A percentile compares a stretch with the other conserved stretches of the same genome.
Evolutionary conservation across 2,888 invertebrate genomes (phyloP).

Genomic region (Thelaira solivaga): DNA sequence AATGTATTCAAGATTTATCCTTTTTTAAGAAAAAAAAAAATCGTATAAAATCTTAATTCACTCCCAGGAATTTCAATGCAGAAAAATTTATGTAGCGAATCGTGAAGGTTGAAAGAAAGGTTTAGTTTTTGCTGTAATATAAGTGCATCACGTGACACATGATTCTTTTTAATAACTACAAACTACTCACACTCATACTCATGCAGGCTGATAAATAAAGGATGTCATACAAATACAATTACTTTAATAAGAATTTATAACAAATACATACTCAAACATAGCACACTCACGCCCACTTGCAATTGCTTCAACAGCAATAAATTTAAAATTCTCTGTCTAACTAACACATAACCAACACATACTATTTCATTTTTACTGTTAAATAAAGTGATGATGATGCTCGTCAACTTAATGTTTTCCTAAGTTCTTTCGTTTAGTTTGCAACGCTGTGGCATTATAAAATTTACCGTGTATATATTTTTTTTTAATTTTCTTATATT

Average conservation of each 20-base stretch:
- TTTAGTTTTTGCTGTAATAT: conserved; percentile 18
- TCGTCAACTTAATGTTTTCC: background rate
- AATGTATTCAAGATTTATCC: too few species aligned
- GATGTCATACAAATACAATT: background rate
- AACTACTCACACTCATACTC: background rate
- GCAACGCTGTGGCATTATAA: conserved; percentile 1
- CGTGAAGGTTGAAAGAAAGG: conserved; percentile 1
- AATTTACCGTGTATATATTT: conserved; percentile 39
- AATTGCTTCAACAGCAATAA: background rate
- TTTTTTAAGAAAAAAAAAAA: background rate
- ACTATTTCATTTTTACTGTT: background rate
- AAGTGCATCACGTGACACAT: conserved; percentile 58
- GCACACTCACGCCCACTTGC: background rate
- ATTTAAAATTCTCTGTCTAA: background rate
- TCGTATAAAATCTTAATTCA: background rate
- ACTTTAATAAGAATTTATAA: background rate
- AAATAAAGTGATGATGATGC: background rate
- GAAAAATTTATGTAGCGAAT: background rate
- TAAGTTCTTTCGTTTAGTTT: background rate
- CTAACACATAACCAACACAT: too few species aligned
- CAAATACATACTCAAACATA: background rate
- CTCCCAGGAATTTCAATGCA: background rate
- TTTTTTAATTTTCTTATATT: conserved; percentile 41
- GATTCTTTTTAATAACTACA: conserved; percentile 26
- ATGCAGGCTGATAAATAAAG: background rate